Conservation (phyloP, 2,797 vertebrate genomes). For the Chromis chromis region DNA sequence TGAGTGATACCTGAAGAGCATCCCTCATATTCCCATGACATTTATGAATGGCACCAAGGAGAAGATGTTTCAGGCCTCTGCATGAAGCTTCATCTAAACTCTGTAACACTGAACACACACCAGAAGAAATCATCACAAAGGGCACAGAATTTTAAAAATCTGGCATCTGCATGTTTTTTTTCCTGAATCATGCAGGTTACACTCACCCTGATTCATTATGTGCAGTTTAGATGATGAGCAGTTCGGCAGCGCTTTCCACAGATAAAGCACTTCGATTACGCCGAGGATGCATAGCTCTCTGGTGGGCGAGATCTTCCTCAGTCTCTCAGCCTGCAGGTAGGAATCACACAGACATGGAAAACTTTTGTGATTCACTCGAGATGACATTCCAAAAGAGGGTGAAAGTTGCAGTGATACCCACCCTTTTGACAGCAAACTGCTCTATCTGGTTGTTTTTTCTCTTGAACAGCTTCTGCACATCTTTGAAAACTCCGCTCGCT, state of each 20-base stretch:
- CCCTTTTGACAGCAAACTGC: conserved; percentile 96
- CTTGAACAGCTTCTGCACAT: conserved; percentile 98
- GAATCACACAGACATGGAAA: conserved; percentile 5
- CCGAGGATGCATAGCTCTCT: conserved; percentile 94
- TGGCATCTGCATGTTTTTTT: neutral
- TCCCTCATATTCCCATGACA: conserved; percentile 96
- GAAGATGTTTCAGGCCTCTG: conserved; percentile 92
- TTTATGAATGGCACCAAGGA: conserved; percentile 97
- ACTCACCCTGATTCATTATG: conserved; percentile 95
- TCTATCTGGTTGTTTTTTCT: conserved; percentile 99
- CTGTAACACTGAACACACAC: conserved; percentile 89
- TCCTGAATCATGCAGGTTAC: neutral
- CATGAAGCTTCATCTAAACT: conserved; percentile 89
- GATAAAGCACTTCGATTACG: conserved; percentile 94
- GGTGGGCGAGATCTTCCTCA: conserved; percentile 90
- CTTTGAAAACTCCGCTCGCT: conserved; percentile 92
- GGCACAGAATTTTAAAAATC: neutral
- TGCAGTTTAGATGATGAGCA: conserved; percentile 95
- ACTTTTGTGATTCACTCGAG: neutral
- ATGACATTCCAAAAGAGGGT: neutral
- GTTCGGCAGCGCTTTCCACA: conserved; percentile 98
- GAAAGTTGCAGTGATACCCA: conserved; percentile 43
- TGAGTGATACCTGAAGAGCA: conserved; percentile 89
- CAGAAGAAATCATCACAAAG: conserved; percentile 19
- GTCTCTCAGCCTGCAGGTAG: conserved; percentile 89